These are phyloP conservation scores for Lepidothrix coronata DNA, from an alignment of 2,113 vertebrate species.

Conservation along the genomic window DNA sequence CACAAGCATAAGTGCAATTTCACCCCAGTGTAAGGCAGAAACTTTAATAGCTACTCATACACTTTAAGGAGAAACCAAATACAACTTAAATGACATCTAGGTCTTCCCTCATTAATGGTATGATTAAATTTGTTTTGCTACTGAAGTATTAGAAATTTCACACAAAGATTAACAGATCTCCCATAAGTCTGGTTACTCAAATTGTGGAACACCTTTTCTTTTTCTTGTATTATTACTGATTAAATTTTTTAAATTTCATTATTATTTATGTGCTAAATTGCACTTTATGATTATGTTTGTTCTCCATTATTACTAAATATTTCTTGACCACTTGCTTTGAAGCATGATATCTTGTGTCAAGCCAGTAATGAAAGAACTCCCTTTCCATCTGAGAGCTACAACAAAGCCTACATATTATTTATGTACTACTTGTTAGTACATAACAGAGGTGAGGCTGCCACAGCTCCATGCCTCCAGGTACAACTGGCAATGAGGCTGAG, in stretches of 20 bases:
- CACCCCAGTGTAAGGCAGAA: not conserved
- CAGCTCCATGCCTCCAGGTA: not conserved
- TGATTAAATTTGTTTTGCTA: not conserved
- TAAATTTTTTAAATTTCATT: not conserved
- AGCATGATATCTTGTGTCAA: not conserved
- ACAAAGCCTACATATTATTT: not conserved
- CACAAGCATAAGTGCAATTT: not conserved
- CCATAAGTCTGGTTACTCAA: not conserved
- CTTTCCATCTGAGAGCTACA: not conserved
- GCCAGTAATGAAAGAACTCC: not conserved
- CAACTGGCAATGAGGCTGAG: accelerated
- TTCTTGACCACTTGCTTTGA: not conserved
- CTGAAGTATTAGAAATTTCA: not conserved
- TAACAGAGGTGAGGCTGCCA: not conserved
- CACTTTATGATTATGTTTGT: not conserved
- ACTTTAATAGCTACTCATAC: not conserved
- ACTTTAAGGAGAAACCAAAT: not conserved
- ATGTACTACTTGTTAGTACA: not conserved
- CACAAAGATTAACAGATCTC: not conserved
- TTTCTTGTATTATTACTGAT: not conserved
- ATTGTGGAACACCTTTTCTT: not conserved
- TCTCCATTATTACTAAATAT: not conserved
- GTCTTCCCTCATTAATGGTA: not conserved
- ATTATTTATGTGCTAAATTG: not conserved
- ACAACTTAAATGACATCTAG: not conserved